Conservation (phyloP, 2,797 vertebrate genomes). For the Melanotaenia trifasciata region DNA sequence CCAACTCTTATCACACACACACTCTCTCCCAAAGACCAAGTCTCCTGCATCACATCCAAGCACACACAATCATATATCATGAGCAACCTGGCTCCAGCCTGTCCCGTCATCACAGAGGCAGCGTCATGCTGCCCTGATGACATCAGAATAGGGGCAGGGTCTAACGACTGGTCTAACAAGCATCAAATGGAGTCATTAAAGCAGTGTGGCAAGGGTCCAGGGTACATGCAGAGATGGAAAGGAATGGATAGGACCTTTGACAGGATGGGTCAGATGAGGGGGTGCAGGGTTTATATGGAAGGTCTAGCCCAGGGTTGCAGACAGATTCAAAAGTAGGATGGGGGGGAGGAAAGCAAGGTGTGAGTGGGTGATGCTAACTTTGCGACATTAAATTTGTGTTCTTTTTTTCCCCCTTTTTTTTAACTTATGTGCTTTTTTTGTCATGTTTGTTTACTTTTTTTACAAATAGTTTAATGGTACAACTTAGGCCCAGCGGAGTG, state of each 20-base stretch:
- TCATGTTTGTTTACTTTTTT: slow-evolving; percentile 69
- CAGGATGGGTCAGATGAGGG: slow-evolving; percentile 34
- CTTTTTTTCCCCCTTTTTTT: slow-evolving; percentile 54
- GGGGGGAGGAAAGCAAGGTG: slow-evolving; percentile 70
- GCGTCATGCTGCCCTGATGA: slow-evolving; percentile 81
- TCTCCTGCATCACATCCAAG: slow-evolving; percentile 22
- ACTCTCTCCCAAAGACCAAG: background rate
- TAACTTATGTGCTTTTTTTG: slow-evolving; percentile 54
- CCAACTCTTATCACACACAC: slow-evolving; percentile 43
- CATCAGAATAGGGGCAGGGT: slow-evolving; percentile 74
- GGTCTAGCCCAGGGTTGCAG: slow-evolving; percentile 87
- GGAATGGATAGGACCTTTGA: slow-evolving; percentile 34
- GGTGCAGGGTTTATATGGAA: slow-evolving; percentile 47
- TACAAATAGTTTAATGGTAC: slow-evolving; percentile 83
- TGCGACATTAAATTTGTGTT: slow-evolving; percentile 66
- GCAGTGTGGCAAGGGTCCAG: slow-evolving; percentile 85
- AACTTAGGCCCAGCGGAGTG: slow-evolving; percentile 82
- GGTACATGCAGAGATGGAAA: slow-evolving; percentile 84
- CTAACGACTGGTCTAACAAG: slow-evolving; percentile 77
- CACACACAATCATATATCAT: slow-evolving; percentile 24
- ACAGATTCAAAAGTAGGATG: slow-evolving; percentile 77
- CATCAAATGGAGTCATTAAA: slow-evolving; percentile 80
- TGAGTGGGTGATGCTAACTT: slow-evolving; percentile 72
- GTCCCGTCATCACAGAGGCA: slow-evolving; percentile 44
- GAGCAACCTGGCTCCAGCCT: slow-evolving; percentile 58